phyloP scores from a whole-genome alignment of 2,888 invertebrate species.

The Rotaria macrura region DNA sequence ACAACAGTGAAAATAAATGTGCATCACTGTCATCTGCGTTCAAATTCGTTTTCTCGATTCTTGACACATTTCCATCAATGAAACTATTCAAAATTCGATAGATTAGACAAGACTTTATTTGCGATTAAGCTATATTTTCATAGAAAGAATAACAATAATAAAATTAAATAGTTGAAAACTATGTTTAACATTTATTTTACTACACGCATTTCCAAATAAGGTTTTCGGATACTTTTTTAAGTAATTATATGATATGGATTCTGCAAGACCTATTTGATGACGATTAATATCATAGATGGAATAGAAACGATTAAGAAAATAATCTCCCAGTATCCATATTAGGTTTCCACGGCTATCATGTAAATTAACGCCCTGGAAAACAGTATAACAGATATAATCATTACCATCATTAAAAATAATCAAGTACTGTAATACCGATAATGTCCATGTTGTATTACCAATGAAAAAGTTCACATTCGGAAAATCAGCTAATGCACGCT shows the following conservation, averaged over 20 bases:
- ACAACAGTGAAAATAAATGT: too few species aligned
- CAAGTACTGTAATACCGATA: neutral
- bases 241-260: neutral
- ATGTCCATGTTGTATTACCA: neutral
- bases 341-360: neutral
- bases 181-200: too few species aligned
- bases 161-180: too few species aligned
- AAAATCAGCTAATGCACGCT: neutral
- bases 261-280: neutral
- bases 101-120: too few species aligned
- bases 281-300: neutral
- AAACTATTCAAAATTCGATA: too few species aligned
- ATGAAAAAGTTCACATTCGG: neutral
- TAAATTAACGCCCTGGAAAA: neutral
- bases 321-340: constrained; percentile 4
- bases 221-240: neutral
- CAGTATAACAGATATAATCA: neutral
- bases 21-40: too few species aligned
- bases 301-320: neutral
- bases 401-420: neutral
- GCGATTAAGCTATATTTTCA: too few species aligned
- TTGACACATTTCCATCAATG: too few species aligned
- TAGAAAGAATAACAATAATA: too few species aligned
- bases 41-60: too few species aligned
- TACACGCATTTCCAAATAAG: neutral